Conservation (phyloP, 2,797 vertebrate species). For the Melanotaenia nigrans region DNA sequence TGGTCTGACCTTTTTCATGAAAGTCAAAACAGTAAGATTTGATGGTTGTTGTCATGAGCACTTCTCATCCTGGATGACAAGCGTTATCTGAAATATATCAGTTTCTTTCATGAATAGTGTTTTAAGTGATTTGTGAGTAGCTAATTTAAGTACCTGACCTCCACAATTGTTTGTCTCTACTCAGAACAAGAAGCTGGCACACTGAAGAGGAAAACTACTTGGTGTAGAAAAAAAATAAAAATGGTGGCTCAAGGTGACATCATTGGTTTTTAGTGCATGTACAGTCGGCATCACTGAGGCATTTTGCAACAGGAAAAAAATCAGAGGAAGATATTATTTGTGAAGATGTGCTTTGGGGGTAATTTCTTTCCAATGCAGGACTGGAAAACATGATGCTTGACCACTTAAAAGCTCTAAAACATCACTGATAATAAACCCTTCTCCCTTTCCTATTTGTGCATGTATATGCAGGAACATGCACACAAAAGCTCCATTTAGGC, state of each 20-base stretch:
- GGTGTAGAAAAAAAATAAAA: slow-evolving; percentile 7
- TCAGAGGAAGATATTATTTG: slow-evolving; percentile 12
- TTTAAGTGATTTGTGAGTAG: slow-evolving; percentile 28
- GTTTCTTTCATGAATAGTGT: neutral
- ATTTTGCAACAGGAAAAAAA: slow-evolving; percentile 1
- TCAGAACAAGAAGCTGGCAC: slow-evolving; percentile 3
- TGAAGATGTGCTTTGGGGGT: slow-evolving; percentile 10
- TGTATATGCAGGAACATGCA: slow-evolving; percentile 15
- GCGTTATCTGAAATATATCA: neutral
- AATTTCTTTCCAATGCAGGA: slow-evolving; percentile 7
- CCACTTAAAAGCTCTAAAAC: slow-evolving; percentile 27
- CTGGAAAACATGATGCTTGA: slow-evolving; percentile 9
- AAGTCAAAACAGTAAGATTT: slow-evolving; percentile 18
- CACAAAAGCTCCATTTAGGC: slow-evolving; percentile 39
- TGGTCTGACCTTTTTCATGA: slow-evolving; percentile 15
- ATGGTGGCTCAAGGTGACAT: slow-evolving; percentile 46
- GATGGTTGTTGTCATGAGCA: neutral
- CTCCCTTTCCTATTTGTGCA: slow-evolving; percentile 12
- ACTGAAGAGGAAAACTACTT: slow-evolving; percentile 13
- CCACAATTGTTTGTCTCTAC: slow-evolving; percentile 12
- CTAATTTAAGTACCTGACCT: slow-evolving; percentile 22
- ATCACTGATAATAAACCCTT: slow-evolving; percentile 18
- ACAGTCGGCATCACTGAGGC: slow-evolving; percentile 25
- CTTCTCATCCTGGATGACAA: slow-evolving; percentile 5
- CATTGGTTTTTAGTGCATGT: slow-evolving; percentile 17